phyloP scores from a whole-genome alignment of 2,797 vertebrate genomes.

The Propithecus perrieri region DNA sequence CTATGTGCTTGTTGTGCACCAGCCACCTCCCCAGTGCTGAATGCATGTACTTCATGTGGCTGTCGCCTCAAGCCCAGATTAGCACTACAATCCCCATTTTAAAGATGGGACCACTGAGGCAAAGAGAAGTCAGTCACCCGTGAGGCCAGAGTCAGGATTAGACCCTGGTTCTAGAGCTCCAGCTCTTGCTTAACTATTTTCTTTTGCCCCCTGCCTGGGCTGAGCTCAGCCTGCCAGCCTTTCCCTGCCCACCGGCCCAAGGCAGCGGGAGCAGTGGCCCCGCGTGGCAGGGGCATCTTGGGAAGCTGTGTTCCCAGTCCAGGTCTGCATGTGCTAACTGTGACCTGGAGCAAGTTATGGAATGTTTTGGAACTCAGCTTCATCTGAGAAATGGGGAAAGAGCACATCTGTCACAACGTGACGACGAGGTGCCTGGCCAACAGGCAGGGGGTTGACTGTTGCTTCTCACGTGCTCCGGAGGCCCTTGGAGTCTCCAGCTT shows the following conservation, averaged over 20 bases:
- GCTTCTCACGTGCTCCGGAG: neutral
- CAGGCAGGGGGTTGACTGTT: neutral
- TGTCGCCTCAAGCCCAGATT: neutral
- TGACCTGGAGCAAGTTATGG: neutral
- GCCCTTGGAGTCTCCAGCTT: too few species aligned
- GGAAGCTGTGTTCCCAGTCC: neutral
- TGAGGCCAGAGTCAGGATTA: neutral
- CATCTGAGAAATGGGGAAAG: neutral
- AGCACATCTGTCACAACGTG: too few species aligned
- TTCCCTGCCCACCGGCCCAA: neutral
- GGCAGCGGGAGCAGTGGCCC: accelerated
- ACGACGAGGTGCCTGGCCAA: too few species aligned
- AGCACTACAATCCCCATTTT: neutral
- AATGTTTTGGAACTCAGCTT: neutral
- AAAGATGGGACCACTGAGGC: neutral
- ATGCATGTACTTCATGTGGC: neutral
- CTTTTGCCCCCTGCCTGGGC: neutral
- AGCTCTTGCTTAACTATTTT: neutral
- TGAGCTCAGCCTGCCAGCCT: too few species aligned
- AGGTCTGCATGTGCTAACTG: neutral
- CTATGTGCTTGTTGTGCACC: accelerated
- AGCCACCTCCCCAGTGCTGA: neutral
- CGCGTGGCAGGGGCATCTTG: accelerated
- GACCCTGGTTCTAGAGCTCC: neutral
- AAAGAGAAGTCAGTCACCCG: neutral